Conservation (phyloP, 2,797 vertebrate genomes). For the Acanthurus lineatus region DNA sequence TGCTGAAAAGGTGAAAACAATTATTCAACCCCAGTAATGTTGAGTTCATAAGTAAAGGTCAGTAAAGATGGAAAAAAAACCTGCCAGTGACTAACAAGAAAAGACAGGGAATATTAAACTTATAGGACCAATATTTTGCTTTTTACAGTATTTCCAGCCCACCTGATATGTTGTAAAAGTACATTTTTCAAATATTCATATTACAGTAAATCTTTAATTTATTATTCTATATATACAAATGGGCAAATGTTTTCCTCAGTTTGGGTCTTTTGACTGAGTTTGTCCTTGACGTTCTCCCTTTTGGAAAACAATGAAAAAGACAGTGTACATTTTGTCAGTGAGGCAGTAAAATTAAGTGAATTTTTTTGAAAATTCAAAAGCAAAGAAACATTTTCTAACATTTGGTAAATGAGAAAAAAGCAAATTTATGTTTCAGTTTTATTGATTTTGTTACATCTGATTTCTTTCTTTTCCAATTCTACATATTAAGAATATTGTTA, state of each 20-base stretch:
- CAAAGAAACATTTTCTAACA: background rate
- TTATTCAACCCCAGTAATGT: constrained; percentile 40
- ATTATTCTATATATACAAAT: background rate
- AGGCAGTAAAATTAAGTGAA: background rate
- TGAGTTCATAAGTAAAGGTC: constrained; percentile 40
- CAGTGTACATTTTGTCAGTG: background rate
- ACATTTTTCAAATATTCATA: background rate
- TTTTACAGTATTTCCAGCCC: background rate
- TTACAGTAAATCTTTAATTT: background rate
- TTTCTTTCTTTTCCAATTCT: background rate
- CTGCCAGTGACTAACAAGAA: background rate
- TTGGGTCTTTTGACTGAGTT: background rate
- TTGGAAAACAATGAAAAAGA: too few relatives aligned
- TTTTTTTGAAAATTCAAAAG: too few relatives aligned
- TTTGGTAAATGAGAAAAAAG: background rate
- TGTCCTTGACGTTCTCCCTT: too few relatives aligned
- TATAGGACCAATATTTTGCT: too few relatives aligned
- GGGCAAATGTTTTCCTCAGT: background rate
- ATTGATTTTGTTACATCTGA: background rate
- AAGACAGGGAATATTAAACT: background rate
- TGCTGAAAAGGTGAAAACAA: constrained; percentile 29
- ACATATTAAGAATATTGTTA: background rate
- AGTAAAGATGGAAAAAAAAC: background rate
- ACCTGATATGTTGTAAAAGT: background rate
- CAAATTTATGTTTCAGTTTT: background rate